These are phyloP conservation scores for Sesia apiformis DNA, from an alignment of 2,888 invertebrate genomes.

Conservation along the genomic window DNA sequence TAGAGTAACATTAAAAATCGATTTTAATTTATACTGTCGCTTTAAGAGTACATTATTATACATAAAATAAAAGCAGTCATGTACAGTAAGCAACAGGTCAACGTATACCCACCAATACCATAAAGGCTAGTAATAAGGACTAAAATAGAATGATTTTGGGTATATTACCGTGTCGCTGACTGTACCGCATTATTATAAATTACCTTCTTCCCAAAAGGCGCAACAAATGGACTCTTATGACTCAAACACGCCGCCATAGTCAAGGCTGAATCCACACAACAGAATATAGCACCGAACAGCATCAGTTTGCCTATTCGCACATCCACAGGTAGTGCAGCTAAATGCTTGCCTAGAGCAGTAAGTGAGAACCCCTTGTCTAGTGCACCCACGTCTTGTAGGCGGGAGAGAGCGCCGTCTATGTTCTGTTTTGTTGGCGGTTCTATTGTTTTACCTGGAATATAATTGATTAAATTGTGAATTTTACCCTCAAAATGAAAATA, in stretches of 20 bases:
- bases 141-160: no score
- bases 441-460: constrained; percentile 74
- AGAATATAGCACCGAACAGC: constrained; percentile 92
- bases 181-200: constrained; percentile 1
- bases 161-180: no score
- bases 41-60: no score
- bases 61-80: no score
- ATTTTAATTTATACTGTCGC: no score
- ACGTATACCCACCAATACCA: no score
- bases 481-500: no score
- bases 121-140: no score
- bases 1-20: no score
- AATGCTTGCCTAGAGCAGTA: constrained; percentile 90
- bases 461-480: no score
- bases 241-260: constrained; percentile 91
- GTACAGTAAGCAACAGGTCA: no score
- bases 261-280: constrained; percentile 92
- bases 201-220: constrained; percentile 81
- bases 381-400: constrained; percentile 86
- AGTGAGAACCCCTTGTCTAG: constrained; percentile 82
- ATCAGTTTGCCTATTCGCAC: constrained; percentile 94
- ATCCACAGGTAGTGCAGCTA: constrained; percentile 92
- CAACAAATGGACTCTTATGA: constrained; percentile 85
- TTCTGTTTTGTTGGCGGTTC: constrained; percentile 82
- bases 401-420: constrained; percentile 79